Evolutionary conservation across 1,140 invertebrate species (phyloP).

Genomic region (Drosophila busckii): DNA sequence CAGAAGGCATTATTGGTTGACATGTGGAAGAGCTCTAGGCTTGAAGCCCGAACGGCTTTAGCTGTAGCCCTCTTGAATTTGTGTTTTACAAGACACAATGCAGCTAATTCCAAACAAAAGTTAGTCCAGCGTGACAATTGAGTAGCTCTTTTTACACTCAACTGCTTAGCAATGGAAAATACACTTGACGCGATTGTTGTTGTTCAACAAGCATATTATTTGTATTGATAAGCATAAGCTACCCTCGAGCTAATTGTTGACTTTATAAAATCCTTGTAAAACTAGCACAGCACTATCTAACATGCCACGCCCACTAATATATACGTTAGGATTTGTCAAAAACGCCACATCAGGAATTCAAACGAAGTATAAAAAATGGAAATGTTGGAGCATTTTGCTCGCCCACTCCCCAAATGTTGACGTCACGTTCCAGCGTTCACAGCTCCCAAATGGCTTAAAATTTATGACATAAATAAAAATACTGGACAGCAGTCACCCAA

Average conservation of each 20-base stretch:
- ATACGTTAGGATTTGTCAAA: too few relatives aligned
- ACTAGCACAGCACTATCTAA: too few relatives aligned
- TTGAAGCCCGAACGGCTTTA: constrained; percentile 49
- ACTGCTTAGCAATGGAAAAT: constrained; percentile 34
- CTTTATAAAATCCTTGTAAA: too few relatives aligned
- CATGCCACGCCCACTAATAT: too few relatives aligned
- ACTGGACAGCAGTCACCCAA: constrained; percentile 37
- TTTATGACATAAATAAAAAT: constrained; percentile 76
- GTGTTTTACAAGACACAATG: constrained; percentile 76
- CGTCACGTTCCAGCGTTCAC: constrained; percentile 60
- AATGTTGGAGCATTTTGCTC: too few relatives aligned
- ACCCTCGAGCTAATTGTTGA: too few relatives aligned
- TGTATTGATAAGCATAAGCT: too few relatives aligned
- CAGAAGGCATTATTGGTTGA: constrained; percentile 71
- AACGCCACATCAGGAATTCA: too few relatives aligned
- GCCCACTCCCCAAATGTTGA: constrained; percentile 53
- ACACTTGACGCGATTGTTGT: too few relatives aligned
- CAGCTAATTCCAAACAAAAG: constrained; percentile 72
- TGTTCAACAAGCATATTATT: too few relatives aligned
- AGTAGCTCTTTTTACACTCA: constrained; percentile 41
- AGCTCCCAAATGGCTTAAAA: constrained; percentile 74
- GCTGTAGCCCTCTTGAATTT: constrained; percentile 68
- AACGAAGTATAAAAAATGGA: too few relatives aligned
- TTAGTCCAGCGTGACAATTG: constrained; percentile 66
- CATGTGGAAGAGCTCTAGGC: constrained; percentile 71